These are phyloP conservation scores for Glaucidium brasilianum DNA, from an alignment of 2,113 vertebrate genomes.

Conservation along the genomic window DNA sequence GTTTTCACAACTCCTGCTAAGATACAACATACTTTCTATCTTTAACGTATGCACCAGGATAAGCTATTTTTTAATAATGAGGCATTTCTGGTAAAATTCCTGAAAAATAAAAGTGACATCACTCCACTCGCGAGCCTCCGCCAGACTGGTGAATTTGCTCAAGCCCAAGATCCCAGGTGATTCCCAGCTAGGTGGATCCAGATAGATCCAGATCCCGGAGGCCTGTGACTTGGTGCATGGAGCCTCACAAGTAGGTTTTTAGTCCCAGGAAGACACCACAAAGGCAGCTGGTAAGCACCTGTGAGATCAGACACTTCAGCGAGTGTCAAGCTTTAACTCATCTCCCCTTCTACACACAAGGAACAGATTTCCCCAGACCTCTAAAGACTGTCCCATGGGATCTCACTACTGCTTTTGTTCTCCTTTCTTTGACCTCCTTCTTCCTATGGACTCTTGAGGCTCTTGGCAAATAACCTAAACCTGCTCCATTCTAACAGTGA, in stretches of 20 bases:
- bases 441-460: not conserved
- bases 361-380: not conserved
- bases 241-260: not conserved
- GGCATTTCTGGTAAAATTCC: not conserved
- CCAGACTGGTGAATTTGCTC: not conserved
- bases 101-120: not conserved
- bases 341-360: not conserved
- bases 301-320: not conserved
- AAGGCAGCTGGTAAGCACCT: not conserved
- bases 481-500: not conserved
- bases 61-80: not conserved
- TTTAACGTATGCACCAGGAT: not conserved
- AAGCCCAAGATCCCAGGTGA: not conserved
- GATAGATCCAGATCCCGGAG: not conserved
- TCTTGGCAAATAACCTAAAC: too few species aligned
- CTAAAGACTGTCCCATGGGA: not conserved
- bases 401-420: not conserved
- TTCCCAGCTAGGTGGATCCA: not conserved
- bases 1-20: not conserved
- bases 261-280: not conserved
- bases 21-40: not conserved
- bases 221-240: accelerated
- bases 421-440: not conserved
- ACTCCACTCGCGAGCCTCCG: not conserved
- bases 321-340: not conserved